Base-by-base conservation (phyloP, 1,140 invertebrate genomes). In the Drosophila suzukii region DNA sequence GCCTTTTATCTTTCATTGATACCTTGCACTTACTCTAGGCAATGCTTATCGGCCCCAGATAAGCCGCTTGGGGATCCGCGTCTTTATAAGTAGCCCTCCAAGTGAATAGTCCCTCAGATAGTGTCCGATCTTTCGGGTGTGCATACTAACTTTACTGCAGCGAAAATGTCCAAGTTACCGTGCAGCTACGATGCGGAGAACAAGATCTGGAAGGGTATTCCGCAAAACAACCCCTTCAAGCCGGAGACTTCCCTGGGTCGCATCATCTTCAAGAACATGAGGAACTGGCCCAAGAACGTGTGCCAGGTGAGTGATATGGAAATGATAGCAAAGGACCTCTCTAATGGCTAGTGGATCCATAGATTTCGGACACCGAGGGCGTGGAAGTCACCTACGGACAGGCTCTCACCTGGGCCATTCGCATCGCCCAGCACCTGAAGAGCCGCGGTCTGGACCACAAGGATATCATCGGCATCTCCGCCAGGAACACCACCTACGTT, bases 401-500 rank as follows among this genome's bases (percentile, higher is more conserved):
- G 71, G 59, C 55, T 6, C 43, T 76, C 8, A 63, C 68, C 15
- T 67, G 66, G 66, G 71, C 78, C 4, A 75, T 70, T 32, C 78
- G 83, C 20, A 55, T 85, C 7, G 81, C 81, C 1, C 56, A 75
- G 47, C 57, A 76, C 43, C 67, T 85, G 4, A 73, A 79, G 65
- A 63, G 57, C 6, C 44, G 65, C 12, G 67, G 60, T 1, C 8
- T 85, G 2, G 51, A 50, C 15, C 59, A 81, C 36, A 73, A 72
- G 13, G 75, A 88, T 53, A 58, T 88, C 27, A 60, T 88, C 12
- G 83, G 81, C 6, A 85, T 85, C 32, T 58, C 61, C 5, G 83
- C 83, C 20, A 68, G 50, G 34, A 88, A 88, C 49, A 76, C 71
- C 13, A 75, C 66, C 20, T 79, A 75, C 44, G 32, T 81, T 4